A percentile compares a stretch with the other conserved stretches of the same genome.
phyloP scores from a whole-genome alignment of 2,797 vertebrate genomes.

The Melanotaenia trifasciata region DNA sequence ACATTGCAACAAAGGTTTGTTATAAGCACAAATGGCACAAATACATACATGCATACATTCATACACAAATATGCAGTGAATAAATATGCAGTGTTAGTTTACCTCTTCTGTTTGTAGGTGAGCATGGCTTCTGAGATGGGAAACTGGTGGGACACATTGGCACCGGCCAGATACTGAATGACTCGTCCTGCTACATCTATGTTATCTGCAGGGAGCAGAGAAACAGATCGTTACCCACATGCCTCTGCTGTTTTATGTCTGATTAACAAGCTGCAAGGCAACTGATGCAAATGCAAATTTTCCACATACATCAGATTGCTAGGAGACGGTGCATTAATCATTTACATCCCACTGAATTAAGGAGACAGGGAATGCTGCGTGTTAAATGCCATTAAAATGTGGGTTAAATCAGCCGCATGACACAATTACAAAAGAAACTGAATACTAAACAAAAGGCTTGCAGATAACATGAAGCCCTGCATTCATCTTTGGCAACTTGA shows the following conservation, averaged over 20 bases:
- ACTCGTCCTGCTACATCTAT: conserved; percentile 85
- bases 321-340: conserved; percentile 45
- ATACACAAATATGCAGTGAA: conserved; percentile 29
- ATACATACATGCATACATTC: conserved; percentile 41
- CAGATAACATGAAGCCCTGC: conserved; percentile 6
- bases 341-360: conserved; percentile 36
- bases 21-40: conserved; percentile 24
- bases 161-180: conserved; percentile 84
- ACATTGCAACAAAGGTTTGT: conserved; percentile 41
- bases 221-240: conserved; percentile 31
- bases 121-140: conserved; percentile 90
- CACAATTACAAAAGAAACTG: conserved; percentile 32
- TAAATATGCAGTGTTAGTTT: conserved; percentile 20
- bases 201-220: conserved; percentile 74
- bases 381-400: conserved; percentile 49
- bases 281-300: conserved; percentile 31
- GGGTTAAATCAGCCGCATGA: conserved; percentile 29
- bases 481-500: conserved; percentile 13
- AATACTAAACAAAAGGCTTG: conserved; percentile 23
- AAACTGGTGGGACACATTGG: conserved; percentile 86
- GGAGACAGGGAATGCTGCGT: conserved; percentile 4
- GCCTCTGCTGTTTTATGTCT: conserved; percentile 15
- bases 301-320: conserved; percentile 11
- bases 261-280: conserved; percentile 40
- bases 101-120: conserved; percentile 90